Evolutionary conservation across 2,888 invertebrate species (phyloP), one percentile per base, ranked within the genome.

Genomic region (Sarcophaga subvicina): DNA sequence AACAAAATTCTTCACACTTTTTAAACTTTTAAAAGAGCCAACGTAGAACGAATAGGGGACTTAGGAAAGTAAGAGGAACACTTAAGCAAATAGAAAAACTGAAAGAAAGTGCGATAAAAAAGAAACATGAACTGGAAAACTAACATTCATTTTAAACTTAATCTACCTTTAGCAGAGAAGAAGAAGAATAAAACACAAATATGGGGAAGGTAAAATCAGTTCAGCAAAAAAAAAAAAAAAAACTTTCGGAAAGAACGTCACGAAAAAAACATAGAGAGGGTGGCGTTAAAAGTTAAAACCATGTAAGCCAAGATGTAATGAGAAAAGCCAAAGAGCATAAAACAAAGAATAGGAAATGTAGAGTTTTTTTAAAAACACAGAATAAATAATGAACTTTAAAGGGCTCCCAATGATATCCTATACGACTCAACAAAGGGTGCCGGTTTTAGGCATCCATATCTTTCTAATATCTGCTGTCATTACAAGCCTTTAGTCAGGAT

Each of bases 81-180:
- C 77, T 67, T 78, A 78, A 72, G 62, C 25, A 78, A 78, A 78
- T 72, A 72, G 20, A 45, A 72, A 37, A 78, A 45, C 10, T 5
- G 47, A 14, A 22, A 22, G 5, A 64, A 22, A 20, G 27, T 37
- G 4, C 72, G 72, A 78, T 72, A 45, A 72, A 37, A 14, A 22
- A 22, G 17, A 69, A 79, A 75, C 37, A 37, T 5, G 14, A 12
- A 66, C 14, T 69, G 20, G 72, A 67, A 82, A 83, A 84, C 66
- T 37, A 80, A 86, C 86, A 88, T 87, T 87, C 87, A 87, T 88
- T 87, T 87, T 77, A 83, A 88, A 88, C 82, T 88, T 86, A 88
- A 88, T 88, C 88, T 84, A 88, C 83, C 85, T 87, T 80, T 67
- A 81, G 79, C 80, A 80, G 72, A 76, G 77, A 79, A 49, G 64